Evolutionary conservation across 2,888 invertebrate species (phyloP).

Genomic region (Patella ulyssiponensis): DNA sequence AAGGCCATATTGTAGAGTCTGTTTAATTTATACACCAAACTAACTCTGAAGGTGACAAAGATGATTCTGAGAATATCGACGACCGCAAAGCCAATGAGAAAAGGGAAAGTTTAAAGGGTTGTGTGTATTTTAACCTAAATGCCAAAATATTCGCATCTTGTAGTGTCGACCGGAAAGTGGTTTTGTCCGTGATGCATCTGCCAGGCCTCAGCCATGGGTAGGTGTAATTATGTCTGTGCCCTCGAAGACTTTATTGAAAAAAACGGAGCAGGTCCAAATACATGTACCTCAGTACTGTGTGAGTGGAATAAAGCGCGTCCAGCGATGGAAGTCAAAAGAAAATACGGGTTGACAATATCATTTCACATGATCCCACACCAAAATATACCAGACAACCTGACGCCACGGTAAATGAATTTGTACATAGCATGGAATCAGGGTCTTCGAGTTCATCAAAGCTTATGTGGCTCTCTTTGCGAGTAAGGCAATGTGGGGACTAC

Average conservation of each 20-base stretch:
- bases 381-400: too few relatives aligned
- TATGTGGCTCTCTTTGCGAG: too few relatives aligned
- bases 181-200: background rate
- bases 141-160: constrained; percentile 30
- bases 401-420: too few relatives aligned
- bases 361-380: too few relatives aligned
- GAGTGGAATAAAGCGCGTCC: background rate
- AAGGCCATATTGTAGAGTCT: constrained; percentile 35
- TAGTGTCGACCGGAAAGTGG: background rate
- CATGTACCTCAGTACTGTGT: background rate
- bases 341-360: too few relatives aligned
- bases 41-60: constrained; percentile 10
- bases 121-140: constrained; percentile 30
- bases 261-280: background rate
- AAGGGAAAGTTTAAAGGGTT: constrained; percentile 22
- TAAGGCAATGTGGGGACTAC: too few relatives aligned
- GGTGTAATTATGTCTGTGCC: background rate
- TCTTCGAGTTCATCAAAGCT: background rate
- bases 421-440: background rate
- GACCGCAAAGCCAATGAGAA: constrained; percentile 32
- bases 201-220: background rate
- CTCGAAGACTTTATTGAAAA: background rate
- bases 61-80: constrained; percentile 25
- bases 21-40: constrained; percentile 23
- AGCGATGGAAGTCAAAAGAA: background rate